Conservation (phyloP, 2,888 invertebrate genomes). For the Pseudococcus longispinus region DNA sequence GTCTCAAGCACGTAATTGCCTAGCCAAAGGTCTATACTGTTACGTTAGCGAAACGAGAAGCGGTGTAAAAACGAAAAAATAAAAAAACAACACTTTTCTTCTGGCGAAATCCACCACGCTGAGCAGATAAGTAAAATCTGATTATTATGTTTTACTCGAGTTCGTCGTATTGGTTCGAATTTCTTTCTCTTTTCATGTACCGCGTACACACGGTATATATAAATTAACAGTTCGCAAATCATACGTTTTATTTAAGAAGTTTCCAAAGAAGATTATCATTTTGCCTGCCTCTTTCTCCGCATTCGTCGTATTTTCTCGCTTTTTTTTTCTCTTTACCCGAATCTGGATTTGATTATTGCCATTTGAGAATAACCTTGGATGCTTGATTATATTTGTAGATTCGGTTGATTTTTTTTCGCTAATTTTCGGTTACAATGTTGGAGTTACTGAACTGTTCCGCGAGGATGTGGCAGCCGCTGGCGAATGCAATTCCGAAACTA, state of each 20-base stretch:
- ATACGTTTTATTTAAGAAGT: not conserved
- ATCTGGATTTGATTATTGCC: not conserved
- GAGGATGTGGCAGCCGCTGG: not conserved
- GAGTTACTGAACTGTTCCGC: not conserved
- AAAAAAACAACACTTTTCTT: not conserved
- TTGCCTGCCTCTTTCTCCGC: not conserved
- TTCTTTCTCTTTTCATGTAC: not conserved
- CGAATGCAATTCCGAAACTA: slow-evolving; percentile 6
- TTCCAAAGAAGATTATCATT: not conserved
- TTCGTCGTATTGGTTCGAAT: not conserved
- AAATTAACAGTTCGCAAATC: slow-evolving; percentile 28
- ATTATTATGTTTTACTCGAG: slow-evolving; percentile 28
- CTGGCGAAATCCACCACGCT: not conserved
- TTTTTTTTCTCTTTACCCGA: not conserved
- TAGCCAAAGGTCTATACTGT: slow-evolving; percentile 12
- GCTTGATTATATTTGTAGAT: not conserved
- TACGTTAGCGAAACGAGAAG: not conserved
- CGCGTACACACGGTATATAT: not conserved
- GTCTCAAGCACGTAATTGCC: not conserved
- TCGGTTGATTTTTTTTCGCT: not conserved
- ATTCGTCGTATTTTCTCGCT: not conserved
- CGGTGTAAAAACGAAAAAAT: not conserved
- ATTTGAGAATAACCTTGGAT: not conserved
- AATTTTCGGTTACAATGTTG: slow-evolving; percentile 4
- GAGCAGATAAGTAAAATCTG: not conserved